A percentile compares a stretch with the other conserved stretches of the same genome.
These are phyloP conservation scores for Tyto alba DNA, from an alignment of 2,113 vertebrate genomes.

Conservation along the genomic window DNA sequence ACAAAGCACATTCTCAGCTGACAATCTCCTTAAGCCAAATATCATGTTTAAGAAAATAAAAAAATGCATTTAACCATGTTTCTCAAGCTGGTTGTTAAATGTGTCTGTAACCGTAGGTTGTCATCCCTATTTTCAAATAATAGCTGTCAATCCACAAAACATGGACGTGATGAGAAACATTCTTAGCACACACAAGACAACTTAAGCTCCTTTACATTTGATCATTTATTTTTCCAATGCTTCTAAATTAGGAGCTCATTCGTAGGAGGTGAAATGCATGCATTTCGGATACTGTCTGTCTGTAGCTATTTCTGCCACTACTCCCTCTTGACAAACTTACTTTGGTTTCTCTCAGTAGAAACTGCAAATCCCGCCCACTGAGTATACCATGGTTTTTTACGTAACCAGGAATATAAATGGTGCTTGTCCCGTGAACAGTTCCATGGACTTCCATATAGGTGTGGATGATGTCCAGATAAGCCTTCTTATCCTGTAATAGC, in stretches of 20 bases:
- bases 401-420: constrained; percentile 88
- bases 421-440: constrained; percentile 92
- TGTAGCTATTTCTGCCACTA: not conserved
- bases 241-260: not conserved
- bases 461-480: constrained; percentile 93
- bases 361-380: constrained; percentile 94
- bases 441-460: constrained; percentile 95
- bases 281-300: not conserved
- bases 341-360: constrained; percentile 92
- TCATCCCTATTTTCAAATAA: not conserved
- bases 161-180: not conserved
- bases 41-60: not conserved
- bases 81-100: not conserved
- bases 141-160: not conserved
- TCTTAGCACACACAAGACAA: not conserved
- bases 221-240: not conserved
- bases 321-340: constrained; percentile 55
- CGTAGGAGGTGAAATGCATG: not conserved
- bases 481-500: constrained; percentile 86
- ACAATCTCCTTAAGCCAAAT: not conserved
- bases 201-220: not conserved
- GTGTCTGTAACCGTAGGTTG: not conserved
- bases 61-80: not conserved
- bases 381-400: constrained; percentile 97
- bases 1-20: not conserved